phyloP scores from a whole-genome alignment of 2,888 invertebrate genomes.

The Dryobota labecula region DNA sequence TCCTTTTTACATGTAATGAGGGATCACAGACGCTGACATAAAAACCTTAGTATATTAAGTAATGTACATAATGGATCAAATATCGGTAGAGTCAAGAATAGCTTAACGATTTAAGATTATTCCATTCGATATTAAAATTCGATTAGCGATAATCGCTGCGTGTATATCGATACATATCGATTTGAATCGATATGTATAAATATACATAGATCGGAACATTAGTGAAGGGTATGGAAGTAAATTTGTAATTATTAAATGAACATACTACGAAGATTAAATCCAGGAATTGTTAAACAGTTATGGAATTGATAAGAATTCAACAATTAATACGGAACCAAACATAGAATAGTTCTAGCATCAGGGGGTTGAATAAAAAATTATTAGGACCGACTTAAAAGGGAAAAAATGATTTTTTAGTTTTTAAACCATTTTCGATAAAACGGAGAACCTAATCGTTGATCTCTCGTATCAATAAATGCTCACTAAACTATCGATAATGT shows the following conservation, averaged over 20 bases:
- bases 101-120: slow-evolving; percentile 66
- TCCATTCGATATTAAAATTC: slow-evolving; percentile 61
- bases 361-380: slow-evolving; percentile 55
- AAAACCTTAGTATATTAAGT: slow-evolving; percentile 79
- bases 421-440: slow-evolving; percentile 42
- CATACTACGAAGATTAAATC: slow-evolving; percentile 65
- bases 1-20: slow-evolving; percentile 83
- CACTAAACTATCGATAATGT: slow-evolving; percentile 59
- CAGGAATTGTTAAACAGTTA: slow-evolving; percentile 83
- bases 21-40: slow-evolving; percentile 83
- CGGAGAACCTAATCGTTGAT: slow-evolving; percentile 39
- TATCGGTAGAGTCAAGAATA: slow-evolving; percentile 76
- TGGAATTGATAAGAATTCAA: slow-evolving; percentile 85
- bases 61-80: slow-evolving; percentile 85
- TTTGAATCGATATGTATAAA: slow-evolving; percentile 56
- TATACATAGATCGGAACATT: slow-evolving; percentile 53
- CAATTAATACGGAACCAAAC: slow-evolving; percentile 85
- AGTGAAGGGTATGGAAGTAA: slow-evolving; percentile 51
- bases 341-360: slow-evolving; percentile 71
- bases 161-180: slow-evolving; percentile 57
- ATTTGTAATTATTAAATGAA: slow-evolving; percentile 59
- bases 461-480: slow-evolving; percentile 66
- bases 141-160: slow-evolving; percentile 51
- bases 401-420: slow-evolving; percentile 54
- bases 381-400: slow-evolving; percentile 53